Evolutionary conservation across 2,113 vertebrate genomes (phyloP).

Genomic region (Protobothrops flavoviridis): DNA sequence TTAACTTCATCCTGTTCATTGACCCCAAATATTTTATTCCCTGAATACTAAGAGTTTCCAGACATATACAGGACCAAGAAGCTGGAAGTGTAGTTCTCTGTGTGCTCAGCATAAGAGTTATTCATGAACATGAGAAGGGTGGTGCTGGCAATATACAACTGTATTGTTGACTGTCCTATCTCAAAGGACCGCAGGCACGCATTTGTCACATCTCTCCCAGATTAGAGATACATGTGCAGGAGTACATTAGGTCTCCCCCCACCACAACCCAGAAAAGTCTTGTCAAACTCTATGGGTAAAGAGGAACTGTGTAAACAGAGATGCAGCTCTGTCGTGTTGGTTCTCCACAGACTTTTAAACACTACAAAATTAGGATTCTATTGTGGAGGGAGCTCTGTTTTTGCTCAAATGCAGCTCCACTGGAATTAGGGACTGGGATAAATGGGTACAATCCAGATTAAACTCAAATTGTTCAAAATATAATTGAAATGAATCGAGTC

Average conservation of each 20-base stretch:
- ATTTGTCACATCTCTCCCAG: background rate
- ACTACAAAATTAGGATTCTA: background rate
- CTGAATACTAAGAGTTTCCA: background rate
- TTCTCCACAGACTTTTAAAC: background rate
- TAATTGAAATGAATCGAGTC: background rate
- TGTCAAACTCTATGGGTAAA: background rate
- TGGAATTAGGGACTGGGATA: background rate
- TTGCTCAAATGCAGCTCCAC: background rate
- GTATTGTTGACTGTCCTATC: background rate
- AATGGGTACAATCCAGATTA: background rate
- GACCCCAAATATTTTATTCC: background rate
- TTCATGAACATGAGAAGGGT: background rate
- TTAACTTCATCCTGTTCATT: background rate
- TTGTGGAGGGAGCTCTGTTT: background rate
- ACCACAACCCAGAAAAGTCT: background rate
- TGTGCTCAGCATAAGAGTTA: background rate
- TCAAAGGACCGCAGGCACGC: background rate
- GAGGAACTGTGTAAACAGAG: background rate
- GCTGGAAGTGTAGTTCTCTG: background rate
- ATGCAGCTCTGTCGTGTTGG: background rate
- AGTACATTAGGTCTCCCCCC: background rate
- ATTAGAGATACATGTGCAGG: background rate
- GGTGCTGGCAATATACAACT: background rate
- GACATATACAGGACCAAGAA: background rate
- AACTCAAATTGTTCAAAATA: background rate